phyloP scores from a whole-genome alignment of 2,113 vertebrate species.

The Dromiciops gliroides region DNA sequence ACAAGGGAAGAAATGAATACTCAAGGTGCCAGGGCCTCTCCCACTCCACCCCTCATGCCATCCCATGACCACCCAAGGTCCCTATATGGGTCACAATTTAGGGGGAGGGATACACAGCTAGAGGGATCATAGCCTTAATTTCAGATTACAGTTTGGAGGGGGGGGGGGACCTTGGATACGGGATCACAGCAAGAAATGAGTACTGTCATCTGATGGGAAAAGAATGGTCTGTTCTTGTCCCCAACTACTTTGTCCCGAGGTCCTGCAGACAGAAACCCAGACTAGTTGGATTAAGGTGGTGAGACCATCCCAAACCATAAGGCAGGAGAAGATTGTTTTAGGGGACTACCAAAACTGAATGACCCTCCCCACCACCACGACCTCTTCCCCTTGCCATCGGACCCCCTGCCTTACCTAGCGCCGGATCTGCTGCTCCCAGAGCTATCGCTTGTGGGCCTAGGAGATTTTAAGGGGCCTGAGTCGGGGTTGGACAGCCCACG shows the following conservation, averaged over 20 bases:
- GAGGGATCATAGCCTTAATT: background rate
- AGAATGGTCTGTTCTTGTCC: background rate
- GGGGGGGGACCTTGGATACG: background rate
- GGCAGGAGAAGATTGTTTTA: background rate
- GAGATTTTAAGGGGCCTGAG: slow-evolving; percentile 18
- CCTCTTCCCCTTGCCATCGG: background rate
- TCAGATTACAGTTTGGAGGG: background rate
- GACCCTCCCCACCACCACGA: background rate
- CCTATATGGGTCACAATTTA: background rate
- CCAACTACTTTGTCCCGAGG: background rate
- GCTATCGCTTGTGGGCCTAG: background rate
- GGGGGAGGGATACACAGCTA: background rate
- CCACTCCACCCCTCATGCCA: background rate
- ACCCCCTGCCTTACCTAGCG: slow-evolving; percentile 23
- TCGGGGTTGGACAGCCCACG: slow-evolving; percentile 4
- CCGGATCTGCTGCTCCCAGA: background rate
- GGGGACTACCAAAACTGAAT: background rate
- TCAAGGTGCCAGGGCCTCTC: background rate
- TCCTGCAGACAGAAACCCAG: background rate
- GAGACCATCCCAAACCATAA: background rate
- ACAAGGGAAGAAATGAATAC: background rate
- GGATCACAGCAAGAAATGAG: background rate
- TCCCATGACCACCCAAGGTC: background rate
- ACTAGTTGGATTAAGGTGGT: background rate
- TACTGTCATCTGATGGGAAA: background rate